A percentile compares a stretch with the other conserved stretches of the same genome.
These are phyloP conservation scores for Drosophila setosimentum DNA, from an alignment of 2,888 invertebrate species.

Conservation along the genomic window DNA sequence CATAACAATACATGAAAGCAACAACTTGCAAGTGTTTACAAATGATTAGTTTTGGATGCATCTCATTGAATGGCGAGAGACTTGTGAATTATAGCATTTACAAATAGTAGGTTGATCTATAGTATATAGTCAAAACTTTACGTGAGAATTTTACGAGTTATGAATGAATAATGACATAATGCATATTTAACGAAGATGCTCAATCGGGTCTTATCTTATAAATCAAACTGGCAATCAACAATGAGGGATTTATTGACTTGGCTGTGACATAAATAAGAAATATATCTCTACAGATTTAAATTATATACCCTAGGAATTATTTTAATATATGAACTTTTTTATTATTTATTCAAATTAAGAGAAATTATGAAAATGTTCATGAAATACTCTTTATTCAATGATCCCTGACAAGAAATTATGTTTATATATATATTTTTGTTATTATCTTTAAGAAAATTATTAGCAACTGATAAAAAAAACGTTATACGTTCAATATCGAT, in stretches of 20 bases:
- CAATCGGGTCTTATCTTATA: neutral
- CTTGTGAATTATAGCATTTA: constrained; percentile 26
- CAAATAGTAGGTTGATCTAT: neutral
- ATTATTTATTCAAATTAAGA: no score
- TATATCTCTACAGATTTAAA: no score
- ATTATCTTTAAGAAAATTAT: neutral
- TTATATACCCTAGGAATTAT: no score
- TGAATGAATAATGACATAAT: constrained; percentile 24
- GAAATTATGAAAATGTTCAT: neutral
- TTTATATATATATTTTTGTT: neutral
- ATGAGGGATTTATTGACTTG: neutral
- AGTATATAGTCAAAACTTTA: constrained; percentile 15
- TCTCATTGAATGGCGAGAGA: constrained; percentile 25
- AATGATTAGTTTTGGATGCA: constrained; percentile 48
- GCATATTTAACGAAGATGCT: neutral
- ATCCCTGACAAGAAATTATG: neutral
- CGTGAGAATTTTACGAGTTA: constrained; percentile 19
- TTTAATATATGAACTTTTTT: no score
- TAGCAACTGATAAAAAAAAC: neutral
- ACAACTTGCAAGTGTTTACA: constrained; percentile 39
- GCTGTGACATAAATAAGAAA: neutral
- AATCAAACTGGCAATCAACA: neutral
- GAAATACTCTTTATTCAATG: neutral
- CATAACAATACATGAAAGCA: constrained; percentile 56
- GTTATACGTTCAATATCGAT: neutral